These are phyloP conservation scores for Micronisus gabar DNA, from an alignment of 2,113 vertebrate genomes.

Conservation along the genomic window DNA sequence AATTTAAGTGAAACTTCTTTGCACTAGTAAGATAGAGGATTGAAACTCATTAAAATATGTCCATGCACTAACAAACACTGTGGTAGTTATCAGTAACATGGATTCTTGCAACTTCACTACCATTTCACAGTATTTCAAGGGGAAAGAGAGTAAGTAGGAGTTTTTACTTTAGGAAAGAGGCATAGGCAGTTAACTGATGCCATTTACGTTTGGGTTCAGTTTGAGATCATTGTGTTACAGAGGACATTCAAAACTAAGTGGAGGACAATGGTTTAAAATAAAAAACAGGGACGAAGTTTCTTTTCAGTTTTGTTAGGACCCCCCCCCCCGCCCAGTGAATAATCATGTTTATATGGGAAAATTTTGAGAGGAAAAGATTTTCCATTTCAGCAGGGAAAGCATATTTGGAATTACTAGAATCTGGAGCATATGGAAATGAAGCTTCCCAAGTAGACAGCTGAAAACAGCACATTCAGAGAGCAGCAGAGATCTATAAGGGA, in stretches of 20 bases:
- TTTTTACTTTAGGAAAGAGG: not conserved
- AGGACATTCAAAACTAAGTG: not conserved
- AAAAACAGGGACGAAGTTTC: not conserved
- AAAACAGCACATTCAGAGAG: not conserved
- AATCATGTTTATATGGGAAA: not conserved
- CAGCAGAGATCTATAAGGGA: not conserved
- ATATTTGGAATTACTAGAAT: conserved; percentile 1
- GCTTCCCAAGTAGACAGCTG: not conserved
- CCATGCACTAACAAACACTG: not conserved
- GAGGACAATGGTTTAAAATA: not conserved
- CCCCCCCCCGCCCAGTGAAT: not conserved
- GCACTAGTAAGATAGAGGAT: not conserved
- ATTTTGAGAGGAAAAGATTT: not conserved
- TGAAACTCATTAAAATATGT: not conserved
- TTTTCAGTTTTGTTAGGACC: not conserved
- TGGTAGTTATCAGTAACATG: not conserved
- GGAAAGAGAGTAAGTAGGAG: not conserved
- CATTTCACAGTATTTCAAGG: not conserved
- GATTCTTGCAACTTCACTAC: not conserved
- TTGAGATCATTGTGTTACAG: not conserved
- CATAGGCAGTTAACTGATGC: not conserved
- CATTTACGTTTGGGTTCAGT: not conserved
- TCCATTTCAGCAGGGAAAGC: not conserved
- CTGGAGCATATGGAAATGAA: conserved; percentile 15
- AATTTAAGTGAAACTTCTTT: not conserved